Base-by-base conservation (phyloP, 2,797 vertebrate genomes). In the Rachycentron canadum region DNA sequence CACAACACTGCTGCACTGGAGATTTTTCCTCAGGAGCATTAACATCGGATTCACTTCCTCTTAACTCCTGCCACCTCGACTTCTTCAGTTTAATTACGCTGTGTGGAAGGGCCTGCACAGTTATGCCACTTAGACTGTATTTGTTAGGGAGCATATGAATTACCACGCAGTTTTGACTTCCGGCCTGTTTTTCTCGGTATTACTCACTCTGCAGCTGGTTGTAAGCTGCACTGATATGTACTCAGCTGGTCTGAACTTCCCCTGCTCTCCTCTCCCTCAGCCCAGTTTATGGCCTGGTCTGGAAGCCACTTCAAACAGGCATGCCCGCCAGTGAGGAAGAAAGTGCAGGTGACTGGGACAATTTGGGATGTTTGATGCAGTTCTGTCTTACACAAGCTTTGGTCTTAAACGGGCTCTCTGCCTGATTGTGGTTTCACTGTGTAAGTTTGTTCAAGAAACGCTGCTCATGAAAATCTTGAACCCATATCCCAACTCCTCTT, bases 211-310 rank as follows among this genome's bases (percentile, higher is more conserved):
- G 82, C 83, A 86, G 86, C 86, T 86, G 86, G 64, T 60, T 76
- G 76, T 17, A 49, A 36, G 34, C 32, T 74, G 65, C 58, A 56
- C 34, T 71, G 19, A 45, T 78, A 81, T 91, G 82, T 85, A 84
- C 85, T 88, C 88, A 88, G 86, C 86, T 89, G 89, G 84, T 86
- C 73, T 78, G 69, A 25, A 49, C 87, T 73, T 76, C 81, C 86
- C 32, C 65, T 56, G 53, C 61, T 63, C 66, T 77, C 76, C 32
- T 84, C 81, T 69, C 26, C 57, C 61, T 81, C 59, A 41, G 62
- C 59, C 38, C 62, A 76, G 65, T 89, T 90, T 83, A 81, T 47
- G 60, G 76, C 55, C 69, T 19, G 59, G 43, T 79, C 74, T 86
- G 88, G 85, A 78, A 81, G 68, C 73, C 68, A 85, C 85, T 82